phyloP scores from a whole-genome alignment of 53 echinoderm and acorn worm genomes.

The Echinometra lucunter region DNA sequence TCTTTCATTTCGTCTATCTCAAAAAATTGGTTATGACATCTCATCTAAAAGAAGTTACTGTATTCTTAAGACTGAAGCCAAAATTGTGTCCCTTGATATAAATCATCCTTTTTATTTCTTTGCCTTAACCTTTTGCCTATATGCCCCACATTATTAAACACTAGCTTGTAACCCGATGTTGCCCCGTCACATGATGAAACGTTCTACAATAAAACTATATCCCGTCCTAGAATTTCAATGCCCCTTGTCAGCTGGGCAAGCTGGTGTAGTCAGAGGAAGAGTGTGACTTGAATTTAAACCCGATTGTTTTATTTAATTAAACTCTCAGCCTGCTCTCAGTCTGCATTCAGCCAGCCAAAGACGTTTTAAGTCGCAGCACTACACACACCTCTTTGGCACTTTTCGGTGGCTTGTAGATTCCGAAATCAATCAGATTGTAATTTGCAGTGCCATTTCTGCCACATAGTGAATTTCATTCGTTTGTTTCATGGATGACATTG shows the following conservation, averaged over 20 bases:
- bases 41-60: no score
- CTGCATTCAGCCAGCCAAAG: no score
- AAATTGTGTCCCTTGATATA: no score
- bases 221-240: constrained; percentile 12
- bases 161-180: neutral
- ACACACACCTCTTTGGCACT: no score
- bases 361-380: neutral
- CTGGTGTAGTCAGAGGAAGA: neutral
- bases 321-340: neutral
- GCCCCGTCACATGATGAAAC: neutral
- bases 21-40: no score
- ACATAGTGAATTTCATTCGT: no score
- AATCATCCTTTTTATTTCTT: neutral
- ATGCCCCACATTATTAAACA: neutral
- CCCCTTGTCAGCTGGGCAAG: constrained; percentile 25
- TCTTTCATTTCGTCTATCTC: no score
- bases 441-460: no score
- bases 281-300: neutral
- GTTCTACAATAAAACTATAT: neutral
- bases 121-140: neutral
- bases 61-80: no score
- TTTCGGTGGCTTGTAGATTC: no score
- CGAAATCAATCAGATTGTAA: no score
- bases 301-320: neutral
- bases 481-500: no score